Base-by-base conservation (phyloP, 2,888 invertebrate species). In the Thecophora atra region DNA sequence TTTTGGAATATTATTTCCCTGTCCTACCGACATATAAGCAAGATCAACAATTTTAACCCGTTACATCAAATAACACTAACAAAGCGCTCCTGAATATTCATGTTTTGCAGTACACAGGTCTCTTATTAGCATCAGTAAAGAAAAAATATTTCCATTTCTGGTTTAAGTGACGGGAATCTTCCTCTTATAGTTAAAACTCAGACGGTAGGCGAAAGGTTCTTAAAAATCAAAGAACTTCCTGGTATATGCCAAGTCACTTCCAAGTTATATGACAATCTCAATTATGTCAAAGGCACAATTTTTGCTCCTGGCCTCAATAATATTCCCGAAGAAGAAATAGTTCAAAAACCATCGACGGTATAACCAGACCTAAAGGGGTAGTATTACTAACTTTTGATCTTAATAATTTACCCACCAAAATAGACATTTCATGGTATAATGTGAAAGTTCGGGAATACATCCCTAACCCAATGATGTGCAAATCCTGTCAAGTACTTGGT, bases 341-440 rank as follows among this genome's bases (percentile, higher is more conserved):
- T 71, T n/a, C 11, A 71, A 64, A 42, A n/a, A n/a, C 19, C 37
- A 21, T 42, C 6, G 44, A 64, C 8, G 63, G 63, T 24, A 64
- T 37, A 64, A 44, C 64, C 19, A 21, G 15, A 15, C 64, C 64
- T 8, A 47, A 15, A 26, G 44, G 44, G 17, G 64, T 64, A 17
- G 51, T 64, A n/a, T 30, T 47, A 7, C 11, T 64, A 15, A 44
- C 64, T 42, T 64, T 64, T 64, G 64, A 44, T 21, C 19, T 44
- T 2, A 21, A 44, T 1, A 64, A 44, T 17, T 21, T 64, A 17
- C 47, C 44, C 1, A 15, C 4, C 7, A 47, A 44, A 56, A 17
- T 73, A 2, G 63, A 73, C 17, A 44, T 73, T 7, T 66, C 67
- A 15, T 73, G 71, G 68, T n/a, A n/a, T n/a, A n/a, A n/a, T n/a